Conservation (phyloP, 2,113 vertebrate genomes). For the Ophiodon elongatus region DNA sequence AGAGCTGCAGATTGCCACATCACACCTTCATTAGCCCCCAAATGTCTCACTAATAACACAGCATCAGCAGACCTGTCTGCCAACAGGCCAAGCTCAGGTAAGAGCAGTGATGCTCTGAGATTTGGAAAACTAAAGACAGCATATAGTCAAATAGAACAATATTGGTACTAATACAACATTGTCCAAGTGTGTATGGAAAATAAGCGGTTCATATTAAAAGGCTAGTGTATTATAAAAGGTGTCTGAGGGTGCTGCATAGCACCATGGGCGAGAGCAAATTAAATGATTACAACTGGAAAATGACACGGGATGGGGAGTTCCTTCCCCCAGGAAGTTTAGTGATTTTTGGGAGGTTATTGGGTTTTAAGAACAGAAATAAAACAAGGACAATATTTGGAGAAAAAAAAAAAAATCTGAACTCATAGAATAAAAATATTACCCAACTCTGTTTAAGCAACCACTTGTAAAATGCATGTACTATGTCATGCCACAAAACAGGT, state of each 20-base stretch:
- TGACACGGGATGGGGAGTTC: background rate
- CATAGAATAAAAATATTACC: background rate
- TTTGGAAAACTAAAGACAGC: background rate
- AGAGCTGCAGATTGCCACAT: conserved; percentile 49
- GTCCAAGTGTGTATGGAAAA: background rate
- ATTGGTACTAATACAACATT: background rate
- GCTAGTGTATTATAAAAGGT: background rate
- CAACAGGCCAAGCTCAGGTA: background rate
- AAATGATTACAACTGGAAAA: conserved; percentile 7
- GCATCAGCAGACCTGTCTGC: background rate
- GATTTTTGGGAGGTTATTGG: background rate
- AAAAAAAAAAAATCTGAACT: background rate
- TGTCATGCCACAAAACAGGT: background rate
- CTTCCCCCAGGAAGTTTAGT: background rate
- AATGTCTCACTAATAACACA: conserved; percentile 16
- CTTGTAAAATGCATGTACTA: background rate
- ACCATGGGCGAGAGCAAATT: background rate
- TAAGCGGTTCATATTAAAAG: background rate
- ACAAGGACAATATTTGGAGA: background rate
- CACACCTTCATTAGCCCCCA: background rate
- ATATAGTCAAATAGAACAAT: background rate
- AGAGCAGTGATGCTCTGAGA: background rate
- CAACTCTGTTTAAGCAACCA: background rate
- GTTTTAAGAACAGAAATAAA: background rate
- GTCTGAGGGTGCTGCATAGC: background rate